Conservation (phyloP, 2,888 invertebrate genomes). For the Serripes groenlandicus region DNA sequence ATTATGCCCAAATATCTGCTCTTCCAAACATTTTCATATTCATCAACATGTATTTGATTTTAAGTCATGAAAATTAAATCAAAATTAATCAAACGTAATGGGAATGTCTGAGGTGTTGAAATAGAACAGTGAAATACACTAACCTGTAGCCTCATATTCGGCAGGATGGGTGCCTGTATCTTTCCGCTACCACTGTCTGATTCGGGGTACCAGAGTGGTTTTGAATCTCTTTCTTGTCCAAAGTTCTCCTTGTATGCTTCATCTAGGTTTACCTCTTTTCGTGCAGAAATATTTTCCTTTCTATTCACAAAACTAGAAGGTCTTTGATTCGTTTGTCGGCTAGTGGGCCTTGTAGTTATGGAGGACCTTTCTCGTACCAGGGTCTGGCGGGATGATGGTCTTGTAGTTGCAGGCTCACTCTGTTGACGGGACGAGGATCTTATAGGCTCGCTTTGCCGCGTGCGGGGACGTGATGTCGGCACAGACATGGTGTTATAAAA, state of each 20-base stretch:
- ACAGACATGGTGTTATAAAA: slow-evolving; percentile 3
- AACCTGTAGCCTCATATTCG: slow-evolving; percentile 13
- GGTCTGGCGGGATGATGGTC: not conserved
- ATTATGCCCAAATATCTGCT: no score
- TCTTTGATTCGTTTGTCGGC: not conserved
- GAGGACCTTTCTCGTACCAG: not conserved
- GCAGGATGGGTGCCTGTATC: slow-evolving; percentile 9
- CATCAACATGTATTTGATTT: no score
- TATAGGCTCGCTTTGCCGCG: slow-evolving; percentile 15
- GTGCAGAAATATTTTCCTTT: not conserved
- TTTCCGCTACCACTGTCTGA: slow-evolving; percentile 3
- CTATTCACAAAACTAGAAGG: not conserved
- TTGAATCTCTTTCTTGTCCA: not conserved
- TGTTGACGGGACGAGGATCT: not conserved
- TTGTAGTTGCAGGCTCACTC: not conserved
- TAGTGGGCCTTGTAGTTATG: not conserved
- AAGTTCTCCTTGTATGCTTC: not conserved
- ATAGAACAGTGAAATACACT: no score
- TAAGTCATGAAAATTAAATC: no score
- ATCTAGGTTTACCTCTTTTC: slow-evolving; percentile 1
- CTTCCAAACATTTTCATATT: no score
- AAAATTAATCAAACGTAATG: no score
- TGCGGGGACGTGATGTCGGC: slow-evolving; percentile 2
- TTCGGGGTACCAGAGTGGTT: slow-evolving; percentile 25
- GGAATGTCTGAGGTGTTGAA: no score